Evolutionary conservation across 2,888 invertebrate genomes (phyloP), one percentile per base, ranked within the genome.

Genomic region (Galerucella calmariensis): DNA sequence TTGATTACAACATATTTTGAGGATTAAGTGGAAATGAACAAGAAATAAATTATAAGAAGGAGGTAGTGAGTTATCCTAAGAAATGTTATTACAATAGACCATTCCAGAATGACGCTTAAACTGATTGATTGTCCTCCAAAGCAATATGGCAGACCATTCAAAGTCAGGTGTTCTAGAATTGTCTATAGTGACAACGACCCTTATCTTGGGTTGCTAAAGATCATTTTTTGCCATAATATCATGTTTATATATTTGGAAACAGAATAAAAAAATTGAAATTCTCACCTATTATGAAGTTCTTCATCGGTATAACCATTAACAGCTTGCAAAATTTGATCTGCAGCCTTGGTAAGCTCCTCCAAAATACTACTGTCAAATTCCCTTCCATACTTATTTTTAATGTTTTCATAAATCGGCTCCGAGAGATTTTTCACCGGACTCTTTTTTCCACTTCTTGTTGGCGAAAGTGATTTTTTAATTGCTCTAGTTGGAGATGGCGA

Each of bases 301-400:
- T 90, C 90, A 79, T 90, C 90, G 14, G 89, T 88, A 80, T 88
- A 89, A 51, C 88, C 89, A 73, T 89, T 88, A 24, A 91, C 89
- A 35, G 90, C 90, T 87, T 90, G 83, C 79, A 91, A 83, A 78
- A 91, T 90, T 85, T 91, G 89, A 86, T 91, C 90, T 73, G 91
- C 91, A 67, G 90, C 90, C 81, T 88, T 88, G 14, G 90, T 90
- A 81, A 91, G 87, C 84, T 91, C 91, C 79, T 89, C 90, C 73
- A 91, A 84, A 77, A 90, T 90, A 67, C 82, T 82, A 69, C 84
- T 85, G 76, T 87, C 87, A 71, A 87, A 87, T 67, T 85, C 84
- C 59, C 79, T 78, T 12, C 68, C 72, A 72, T 56, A 75, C 53
- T 70, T 65, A 58, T 77, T 78, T 44, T 83, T 82, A 6, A 87